These are phyloP conservation scores for Cyphomyrus discorhynchus DNA, from an alignment of 2,113 vertebrate genomes.

Conservation along the genomic window DNA sequence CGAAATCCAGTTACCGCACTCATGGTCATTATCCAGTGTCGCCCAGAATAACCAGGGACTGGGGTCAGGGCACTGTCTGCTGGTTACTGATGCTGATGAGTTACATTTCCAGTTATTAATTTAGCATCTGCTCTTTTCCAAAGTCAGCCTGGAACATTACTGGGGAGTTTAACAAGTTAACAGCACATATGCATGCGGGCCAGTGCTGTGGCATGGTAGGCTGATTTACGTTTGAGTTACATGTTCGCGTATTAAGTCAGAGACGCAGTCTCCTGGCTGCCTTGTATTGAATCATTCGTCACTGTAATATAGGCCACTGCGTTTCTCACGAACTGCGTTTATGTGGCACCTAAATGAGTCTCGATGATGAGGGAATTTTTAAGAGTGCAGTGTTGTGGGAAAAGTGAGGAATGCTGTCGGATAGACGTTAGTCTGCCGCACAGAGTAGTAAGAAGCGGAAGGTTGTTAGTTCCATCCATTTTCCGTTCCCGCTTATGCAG, in stretches of 20 bases:
- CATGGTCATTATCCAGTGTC: neutral
- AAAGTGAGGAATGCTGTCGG: neutral
- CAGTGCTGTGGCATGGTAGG: neutral
- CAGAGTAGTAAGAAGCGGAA: neutral
- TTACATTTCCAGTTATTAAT: neutral
- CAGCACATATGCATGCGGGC: neutral
- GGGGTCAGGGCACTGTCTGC: neutral
- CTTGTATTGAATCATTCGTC: neutral
- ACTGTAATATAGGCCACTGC: neutral
- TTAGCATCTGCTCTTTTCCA: neutral
- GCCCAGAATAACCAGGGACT: neutral
- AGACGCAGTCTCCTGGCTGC: neutral
- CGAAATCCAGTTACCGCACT: neutral
- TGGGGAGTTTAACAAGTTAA: neutral
- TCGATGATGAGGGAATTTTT: neutral
- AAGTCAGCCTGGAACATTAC: neutral
- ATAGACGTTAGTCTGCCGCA: neutral
- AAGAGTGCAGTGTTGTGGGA: neutral
- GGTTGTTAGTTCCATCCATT: neutral
- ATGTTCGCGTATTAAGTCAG: neutral
- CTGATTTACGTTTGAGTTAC: neutral
- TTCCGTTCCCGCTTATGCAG: neutral
- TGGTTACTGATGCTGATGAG: neutral
- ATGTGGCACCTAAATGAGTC: neutral
- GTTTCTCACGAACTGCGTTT: neutral